Evolutionary conservation across 2,797 vertebrate genomes (phyloP).

Genomic region (Lemur catta): DNA sequence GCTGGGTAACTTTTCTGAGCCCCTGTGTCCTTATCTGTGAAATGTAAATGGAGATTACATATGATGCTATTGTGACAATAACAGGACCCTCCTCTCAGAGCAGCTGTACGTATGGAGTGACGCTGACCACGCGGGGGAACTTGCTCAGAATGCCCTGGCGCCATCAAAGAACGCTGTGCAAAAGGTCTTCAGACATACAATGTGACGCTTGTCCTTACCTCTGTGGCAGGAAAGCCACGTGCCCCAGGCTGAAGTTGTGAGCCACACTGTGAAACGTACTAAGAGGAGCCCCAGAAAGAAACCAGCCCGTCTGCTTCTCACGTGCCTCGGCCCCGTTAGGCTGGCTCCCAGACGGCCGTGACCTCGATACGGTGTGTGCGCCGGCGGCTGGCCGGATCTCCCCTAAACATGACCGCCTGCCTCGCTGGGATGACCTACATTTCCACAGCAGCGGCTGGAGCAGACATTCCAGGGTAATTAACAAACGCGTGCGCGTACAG

Average conservation of each 20-base stretch:
- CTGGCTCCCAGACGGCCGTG: constrained; percentile 40
- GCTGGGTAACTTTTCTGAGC: neutral
- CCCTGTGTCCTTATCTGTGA: neutral
- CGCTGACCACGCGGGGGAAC: neutral
- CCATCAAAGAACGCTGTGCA: neutral
- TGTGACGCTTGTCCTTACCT: neutral
- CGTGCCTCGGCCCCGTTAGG: neutral
- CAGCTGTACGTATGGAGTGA: neutral
- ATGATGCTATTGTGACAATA: neutral
- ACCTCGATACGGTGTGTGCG: constrained; percentile 5
- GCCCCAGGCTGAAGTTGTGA: neutral
- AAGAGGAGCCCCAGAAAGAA: neutral
- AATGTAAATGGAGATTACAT: accelerated
- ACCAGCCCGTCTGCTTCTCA: neutral
- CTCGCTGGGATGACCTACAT: constrained; percentile 67
- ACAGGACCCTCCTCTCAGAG: neutral
- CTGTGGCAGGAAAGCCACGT: neutral
- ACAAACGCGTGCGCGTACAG: neutral
- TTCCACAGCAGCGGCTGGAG: constrained; percentile 34
- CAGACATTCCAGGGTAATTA: constrained; percentile 69
- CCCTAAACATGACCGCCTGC: neutral
- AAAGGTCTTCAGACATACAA: neutral
- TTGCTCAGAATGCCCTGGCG: neutral
- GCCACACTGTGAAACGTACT: neutral
- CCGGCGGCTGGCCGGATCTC: neutral